These are phyloP conservation scores for Drosophila acutilabella DNA, from an alignment of 2,888 invertebrate genomes.

Conservation along the genomic window DNA sequence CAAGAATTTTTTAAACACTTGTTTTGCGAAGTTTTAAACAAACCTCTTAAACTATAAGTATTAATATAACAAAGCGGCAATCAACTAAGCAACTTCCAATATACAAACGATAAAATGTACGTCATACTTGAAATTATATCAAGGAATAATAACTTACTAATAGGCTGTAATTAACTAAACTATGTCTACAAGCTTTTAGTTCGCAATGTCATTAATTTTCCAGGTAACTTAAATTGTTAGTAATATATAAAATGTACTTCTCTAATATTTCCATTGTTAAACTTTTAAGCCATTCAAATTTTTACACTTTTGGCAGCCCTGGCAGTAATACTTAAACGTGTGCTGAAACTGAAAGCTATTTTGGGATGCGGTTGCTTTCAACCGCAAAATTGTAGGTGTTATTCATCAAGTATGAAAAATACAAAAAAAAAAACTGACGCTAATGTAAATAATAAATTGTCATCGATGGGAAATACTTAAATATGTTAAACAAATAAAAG, in stretches of 20 bases:
- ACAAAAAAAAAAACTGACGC: conserved; percentile 2
- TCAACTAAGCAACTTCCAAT: not conserved
- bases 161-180: no score
- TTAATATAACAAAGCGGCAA: not conserved
- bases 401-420: not conserved
- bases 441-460: conserved; percentile 15
- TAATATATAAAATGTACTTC: no score
- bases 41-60: no score
- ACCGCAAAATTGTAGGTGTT: conserved; percentile 27
- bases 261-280: no score
- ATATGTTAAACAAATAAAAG: conserved; percentile 8
- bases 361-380: not conserved
- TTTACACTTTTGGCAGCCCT: not conserved
- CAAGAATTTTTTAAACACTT: no score
- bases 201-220: not conserved
- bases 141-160: not conserved
- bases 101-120: not conserved
- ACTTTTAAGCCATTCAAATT: not conserved
- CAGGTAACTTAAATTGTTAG: no score
- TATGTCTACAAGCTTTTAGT: not conserved
- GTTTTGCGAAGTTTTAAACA: no score
- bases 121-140: no score
- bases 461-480: not conserved
- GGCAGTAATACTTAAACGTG: not conserved
- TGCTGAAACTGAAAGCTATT: conserved; percentile 16